Evolutionary conservation across 1,140 invertebrate species (phyloP), one percentile per base, ranked within the genome.

Genomic region (Euschistus heros): DNA sequence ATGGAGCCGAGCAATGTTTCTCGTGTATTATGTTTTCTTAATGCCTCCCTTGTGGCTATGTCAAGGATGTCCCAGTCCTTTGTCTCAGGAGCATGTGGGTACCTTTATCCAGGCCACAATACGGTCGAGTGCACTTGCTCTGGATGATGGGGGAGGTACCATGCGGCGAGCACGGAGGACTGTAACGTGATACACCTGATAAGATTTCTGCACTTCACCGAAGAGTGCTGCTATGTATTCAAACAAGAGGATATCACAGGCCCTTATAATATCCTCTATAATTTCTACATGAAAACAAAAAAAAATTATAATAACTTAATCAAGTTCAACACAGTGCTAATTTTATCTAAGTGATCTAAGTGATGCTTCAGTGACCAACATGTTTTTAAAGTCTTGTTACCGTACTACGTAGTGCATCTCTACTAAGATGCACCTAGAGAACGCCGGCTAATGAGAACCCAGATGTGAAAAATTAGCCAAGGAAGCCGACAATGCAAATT

Each of bases 1-100:
- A 20, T 20, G 22, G 47, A 22, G 14, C 47, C 47, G 5, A 17
- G n/a, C 17, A 50, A 50, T 50, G 47, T 50, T 50, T 50, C 47
- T 20, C 47, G 47, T 14, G 47, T 13, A 50, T 50, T 50, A 50
- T 50, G 47, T 50, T 50, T 50, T 50, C 47, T 50, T 50, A 50
- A 50, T 50, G 47, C 47, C 7, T 18, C 47, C 22, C 22, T 18
- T 50, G 47, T 50, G 47, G 47, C 47, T 50, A 22, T 6, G 47
- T 18, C 47, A 17, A 22, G 47, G 22, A 50, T 50, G 33, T 37
- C 6, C 33, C 13, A 10, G 6, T 22, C 17, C 47, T 18, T 50
- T 50, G 47, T 50, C 47, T 50, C 22, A 50, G 47, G 1, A 14
- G 3, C 47, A 50, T 50, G 47, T 50, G 47, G 47, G 47, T 50